Evolutionary conservation across 92 coral and sea anemone species (phyloP), one percentile per base, ranked within the genome.

Genomic region (Epizoanthus fatuus): DNA sequence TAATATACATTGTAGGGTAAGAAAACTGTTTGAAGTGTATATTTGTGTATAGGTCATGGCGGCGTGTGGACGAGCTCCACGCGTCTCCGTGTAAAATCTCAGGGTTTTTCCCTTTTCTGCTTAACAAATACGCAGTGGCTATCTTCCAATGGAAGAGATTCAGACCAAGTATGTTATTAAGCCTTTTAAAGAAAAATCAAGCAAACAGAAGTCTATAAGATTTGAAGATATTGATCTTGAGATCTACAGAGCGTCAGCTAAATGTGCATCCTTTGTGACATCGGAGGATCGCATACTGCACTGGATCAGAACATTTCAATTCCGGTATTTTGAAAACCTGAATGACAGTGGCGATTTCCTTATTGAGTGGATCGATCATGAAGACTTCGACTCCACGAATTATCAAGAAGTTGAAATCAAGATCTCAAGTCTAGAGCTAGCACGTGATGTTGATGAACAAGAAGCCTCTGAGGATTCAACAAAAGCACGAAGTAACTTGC

Each of bases 1-100:
- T 70, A 39, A 87, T 10, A 62, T 87, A 87, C 49, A 22, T 22
- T 22, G 25, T 22, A 22, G 25, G 91, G 86, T 55, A 87, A 1
- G 59, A 87, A 87, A 39, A 87, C 86, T 51, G 73, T 63, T 64
- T 63, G 25, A n/a, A n/a, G n/a, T n/a, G n/a, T n/a, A n/a, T n/a
- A n/a, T n/a, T n/a, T n/a, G n/a, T n/a, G n/a, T n/a, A n/a, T n/a
- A n/a, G n/a, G n/a, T n/a, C n/a, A 40, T 44, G 47, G 47, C 47
- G 47, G 47, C 8, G 47, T 44, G 47, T 44, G 47, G 47, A 44
- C 47, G 47, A 44, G 47, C 47, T 44, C 47, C 47, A 44, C 47
- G 47, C 5, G 47, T 44, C 47, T 44, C 8, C 47, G 47, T 44
- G 47, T 44, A 44, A 44, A 44, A 44, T 44, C 47, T 7, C 47